A percentile compares a stretch with the other conserved stretches of the same genome.
These are phyloP conservation scores for Orthosia gracilis DNA, from an alignment of 2,888 invertebrate species.

Conservation along the genomic window DNA sequence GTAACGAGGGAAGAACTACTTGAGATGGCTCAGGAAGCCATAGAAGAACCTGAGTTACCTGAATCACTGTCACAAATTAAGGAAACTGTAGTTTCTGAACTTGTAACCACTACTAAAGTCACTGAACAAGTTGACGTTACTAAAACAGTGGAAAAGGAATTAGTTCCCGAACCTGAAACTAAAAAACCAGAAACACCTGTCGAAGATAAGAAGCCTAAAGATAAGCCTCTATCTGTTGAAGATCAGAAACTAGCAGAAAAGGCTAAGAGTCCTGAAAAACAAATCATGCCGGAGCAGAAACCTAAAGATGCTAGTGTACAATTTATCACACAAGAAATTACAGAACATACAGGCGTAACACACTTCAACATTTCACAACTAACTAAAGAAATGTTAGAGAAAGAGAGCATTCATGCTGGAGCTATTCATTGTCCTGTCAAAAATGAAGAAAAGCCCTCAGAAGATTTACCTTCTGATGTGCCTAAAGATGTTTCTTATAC, in stretches of 20 bases:
- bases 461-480: background rate
- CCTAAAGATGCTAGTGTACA: constrained; percentile 30
- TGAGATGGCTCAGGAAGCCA: constrained; percentile 29
- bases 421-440: constrained; percentile 31
- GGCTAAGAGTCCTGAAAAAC: constrained; percentile 17
- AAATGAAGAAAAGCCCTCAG: constrained; percentile 25
- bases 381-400: constrained; percentile 70
- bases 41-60: constrained; percentile 12
- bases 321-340: constrained; percentile 38
- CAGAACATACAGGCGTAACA: constrained; percentile 38
- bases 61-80: constrained; percentile 24
- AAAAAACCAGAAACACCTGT: background rate
- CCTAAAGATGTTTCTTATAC: constrained; percentile 20
- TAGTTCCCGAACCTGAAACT: background rate
- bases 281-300: constrained; percentile 2
- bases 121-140: constrained; percentile 23
- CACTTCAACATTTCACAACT: constrained; percentile 61
- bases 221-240: constrained; percentile 9
- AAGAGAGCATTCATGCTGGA: constrained; percentile 64
- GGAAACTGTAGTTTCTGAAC: constrained; percentile 19
- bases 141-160: background rate
- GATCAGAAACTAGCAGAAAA: constrained; percentile 20
- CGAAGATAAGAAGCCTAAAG: background rate
- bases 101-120: background rate
- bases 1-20: constrained; percentile 19